A percentile compares a stretch with the other conserved stretches of the same genome.
phyloP scores from a whole-genome alignment of 2,888 invertebrate species.

The Helicoverpa assulta region DNA sequence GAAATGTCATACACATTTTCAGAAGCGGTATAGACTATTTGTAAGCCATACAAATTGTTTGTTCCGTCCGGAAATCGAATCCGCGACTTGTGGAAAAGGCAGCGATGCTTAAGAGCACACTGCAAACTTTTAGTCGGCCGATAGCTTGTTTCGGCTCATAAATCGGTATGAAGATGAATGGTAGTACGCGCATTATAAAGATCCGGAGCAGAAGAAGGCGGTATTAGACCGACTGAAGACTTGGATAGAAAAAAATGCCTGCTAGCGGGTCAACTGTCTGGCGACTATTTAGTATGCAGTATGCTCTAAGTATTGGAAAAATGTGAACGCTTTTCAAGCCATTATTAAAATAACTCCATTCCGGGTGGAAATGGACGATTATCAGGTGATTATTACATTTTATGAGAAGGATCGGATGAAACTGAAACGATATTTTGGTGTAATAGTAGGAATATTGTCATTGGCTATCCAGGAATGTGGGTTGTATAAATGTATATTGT shows the following conservation, averaged over 20 bases:
- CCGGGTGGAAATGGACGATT: not conserved
- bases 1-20: not conserved
- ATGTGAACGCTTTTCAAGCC: conserved; percentile 1
- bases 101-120: not conserved
- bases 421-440: not conserved
- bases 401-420: not conserved
- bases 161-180: too few relatives aligned
- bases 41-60: conserved; percentile 4
- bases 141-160: too few relatives aligned
- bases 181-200: too few relatives aligned
- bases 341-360: not conserved
- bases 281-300: too few relatives aligned
- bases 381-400: conserved; percentile 1
- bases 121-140: too few relatives aligned
- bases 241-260: too few relatives aligned
- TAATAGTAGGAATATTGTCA: not conserved
- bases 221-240: too few relatives aligned
- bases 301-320: not conserved
- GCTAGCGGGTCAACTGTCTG: too few relatives aligned
- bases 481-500: too few relatives aligned
- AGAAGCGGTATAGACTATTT: not conserved
- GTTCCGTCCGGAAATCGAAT: conserved; percentile 4
- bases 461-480: too few relatives aligned
- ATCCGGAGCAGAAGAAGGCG: too few relatives aligned
- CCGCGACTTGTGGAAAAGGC: not conserved